These are phyloP conservation scores for Typhlichthys subterraneus DNA, from an alignment of 2,797 vertebrate genomes.

Conservation along the genomic window DNA sequence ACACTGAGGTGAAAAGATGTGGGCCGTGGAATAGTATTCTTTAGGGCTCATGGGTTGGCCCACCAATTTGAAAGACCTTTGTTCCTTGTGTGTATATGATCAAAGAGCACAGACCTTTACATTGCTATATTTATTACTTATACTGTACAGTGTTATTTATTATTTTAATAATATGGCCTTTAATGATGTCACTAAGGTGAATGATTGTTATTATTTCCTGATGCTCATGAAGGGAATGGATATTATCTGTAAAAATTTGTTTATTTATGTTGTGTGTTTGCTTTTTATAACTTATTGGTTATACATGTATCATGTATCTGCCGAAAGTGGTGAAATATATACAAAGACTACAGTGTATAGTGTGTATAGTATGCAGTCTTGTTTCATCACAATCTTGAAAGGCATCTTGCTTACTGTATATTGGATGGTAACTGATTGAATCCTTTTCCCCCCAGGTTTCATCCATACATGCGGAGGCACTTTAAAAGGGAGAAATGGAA, in stretches of 20 bases:
- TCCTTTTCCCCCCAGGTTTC: constrained; percentile 81
- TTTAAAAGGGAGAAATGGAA: constrained; percentile 96
- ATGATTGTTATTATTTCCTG: constrained; percentile 20
- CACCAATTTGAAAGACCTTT: constrained; percentile 40
- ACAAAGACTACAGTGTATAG: no score
- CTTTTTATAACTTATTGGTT: neutral
- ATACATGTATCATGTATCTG: constrained; percentile 12
- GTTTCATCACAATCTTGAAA: no score
- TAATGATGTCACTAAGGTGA: constrained; percentile 30
- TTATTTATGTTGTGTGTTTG: no score
- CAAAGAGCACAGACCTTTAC: constrained; percentile 21
- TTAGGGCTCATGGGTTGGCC: constrained; percentile 36
- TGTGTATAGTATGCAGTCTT: no score
- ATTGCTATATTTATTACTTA: constrained; percentile 1
- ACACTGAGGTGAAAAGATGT: constrained; percentile 39
- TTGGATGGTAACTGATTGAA: neutral
- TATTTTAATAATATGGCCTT: neutral
- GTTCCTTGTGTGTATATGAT: constrained; percentile 28
- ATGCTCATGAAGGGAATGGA: neutral
- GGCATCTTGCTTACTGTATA: no score
- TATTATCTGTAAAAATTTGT: neutral
- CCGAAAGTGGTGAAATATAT: neutral
- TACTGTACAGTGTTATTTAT: constrained; percentile 17
- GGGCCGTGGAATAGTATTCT: constrained; percentile 22
- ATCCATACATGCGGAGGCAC: constrained; percentile 98